Conservation (phyloP, 2,888 invertebrate species). For the Melipona bicolor region DNA sequence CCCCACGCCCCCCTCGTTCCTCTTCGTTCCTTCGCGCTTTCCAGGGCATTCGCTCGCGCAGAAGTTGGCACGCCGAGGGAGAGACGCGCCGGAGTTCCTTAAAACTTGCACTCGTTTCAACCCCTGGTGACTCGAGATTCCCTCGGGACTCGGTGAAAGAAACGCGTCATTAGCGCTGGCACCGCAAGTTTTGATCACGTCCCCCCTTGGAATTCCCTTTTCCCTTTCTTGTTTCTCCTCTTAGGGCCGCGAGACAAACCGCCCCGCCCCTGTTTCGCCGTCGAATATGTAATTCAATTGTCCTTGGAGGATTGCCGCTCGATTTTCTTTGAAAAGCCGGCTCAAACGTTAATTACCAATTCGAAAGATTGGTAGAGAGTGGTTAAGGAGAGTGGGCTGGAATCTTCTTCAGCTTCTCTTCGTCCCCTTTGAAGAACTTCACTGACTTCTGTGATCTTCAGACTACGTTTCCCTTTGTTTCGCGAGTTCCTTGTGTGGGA, state of each 20-base stretch:
- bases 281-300: constrained; percentile 29
- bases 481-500: neutral
- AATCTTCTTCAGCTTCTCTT: neutral
- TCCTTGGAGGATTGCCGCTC: neutral
- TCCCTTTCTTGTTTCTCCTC: neutral
- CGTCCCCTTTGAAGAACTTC: neutral
- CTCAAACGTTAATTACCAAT: constrained; percentile 23
- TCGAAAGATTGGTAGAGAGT: neutral
- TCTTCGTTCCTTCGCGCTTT: neutral
- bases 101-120: constrained; percentile 28
- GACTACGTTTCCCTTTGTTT: neutral
- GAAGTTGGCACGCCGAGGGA: constrained; percentile 1
- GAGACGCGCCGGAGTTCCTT: constrained; percentile 24
- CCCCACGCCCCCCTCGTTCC: constrained; percentile 4
- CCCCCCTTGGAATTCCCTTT: constrained; percentile 5
- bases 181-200: constrained; percentile 45
- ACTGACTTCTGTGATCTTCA: neutral
- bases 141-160: constrained; percentile 22
- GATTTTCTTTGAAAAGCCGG: neutral
- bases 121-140: constrained; percentile 20
- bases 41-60: neutral
- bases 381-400: too few species aligned
- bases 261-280: neutral
- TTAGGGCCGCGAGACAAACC: neutral
- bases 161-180: constrained; percentile 43